Evolutionary conservation across 2,113 vertebrate species (phyloP), one percentile per base, ranked within the genome.

Genomic region (Gymnocephalus cernua): DNA sequence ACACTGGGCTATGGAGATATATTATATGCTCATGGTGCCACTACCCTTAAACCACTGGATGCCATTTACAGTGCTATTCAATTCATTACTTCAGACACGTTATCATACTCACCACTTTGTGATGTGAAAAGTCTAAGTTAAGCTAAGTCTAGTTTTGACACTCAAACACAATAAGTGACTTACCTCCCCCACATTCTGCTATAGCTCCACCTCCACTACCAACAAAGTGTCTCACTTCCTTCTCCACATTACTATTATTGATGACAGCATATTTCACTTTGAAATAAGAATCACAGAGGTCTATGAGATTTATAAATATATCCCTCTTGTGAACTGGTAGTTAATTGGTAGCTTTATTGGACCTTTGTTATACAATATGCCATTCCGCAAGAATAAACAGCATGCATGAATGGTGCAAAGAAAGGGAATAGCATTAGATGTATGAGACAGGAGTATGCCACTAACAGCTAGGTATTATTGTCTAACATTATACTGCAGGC

Each of bases 401-500:
- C 13, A 35, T 35, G 32, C 32, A 38, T 50, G 59, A 23, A 23
- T 14, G 7, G 41, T 4, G 54, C 32, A 77, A 58, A 62, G 27
- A 72, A 13, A 56, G 19, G 29, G 21, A n/a, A n/a, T n/a, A n/a
- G n/a, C n/a, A n/a, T n/a, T n/a, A n/a, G 67, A n/a, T 59, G 51
- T 25, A 14, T 47, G 21, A 85, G 41, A 73, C 47, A 16, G 29
- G 19, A 16, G 63, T 27, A 16, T 57, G 27, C 58, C 38, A 3
- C 41, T 6, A 51, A 68, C 19, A 44, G 56, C 2, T 3, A 25
- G 54, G 69, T 48, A n/a, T 63, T 59, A 70, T 53, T 66, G 38
- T 79, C 68, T 45, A 64, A 77, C 41, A 38, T 67, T 68, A 79
- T 14, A 32, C 74, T 69, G 16, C 71, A 85, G 84, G 48, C 62